phyloP scores from a whole-genome alignment of 2,888 invertebrate genomes.

The Caenorhabditis virilis region DNA sequence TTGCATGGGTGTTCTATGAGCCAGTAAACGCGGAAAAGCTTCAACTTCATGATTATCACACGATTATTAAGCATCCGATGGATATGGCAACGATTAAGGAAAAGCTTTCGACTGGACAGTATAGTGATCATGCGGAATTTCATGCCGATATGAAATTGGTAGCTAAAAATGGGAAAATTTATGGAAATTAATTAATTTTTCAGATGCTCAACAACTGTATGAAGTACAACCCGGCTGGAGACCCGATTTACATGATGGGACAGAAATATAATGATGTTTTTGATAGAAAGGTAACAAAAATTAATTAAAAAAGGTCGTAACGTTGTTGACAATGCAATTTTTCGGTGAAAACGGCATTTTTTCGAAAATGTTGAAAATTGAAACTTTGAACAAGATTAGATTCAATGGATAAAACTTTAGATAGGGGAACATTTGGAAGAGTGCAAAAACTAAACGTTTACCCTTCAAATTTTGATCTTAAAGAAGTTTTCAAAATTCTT shows the following conservation, averaged over 20 bases:
- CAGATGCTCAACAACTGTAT: constrained; percentile 76
- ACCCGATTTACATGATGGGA: constrained; percentile 44
- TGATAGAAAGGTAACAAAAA: constrained; percentile 11
- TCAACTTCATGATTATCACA: constrained; percentile 94
- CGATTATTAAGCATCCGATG: constrained; percentile 97
- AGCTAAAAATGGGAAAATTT: neutral
- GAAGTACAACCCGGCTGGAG: constrained; percentile 56
- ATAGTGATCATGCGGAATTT: constrained; percentile 89
- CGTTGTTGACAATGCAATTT: no score
- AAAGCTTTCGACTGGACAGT: constrained; percentile 84
- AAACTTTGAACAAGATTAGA: no score
- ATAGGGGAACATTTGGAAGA: no score
- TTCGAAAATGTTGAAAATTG: no score
- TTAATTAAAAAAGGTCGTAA: no score
- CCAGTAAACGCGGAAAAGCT: constrained; percentile 94
- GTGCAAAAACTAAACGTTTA: no score
- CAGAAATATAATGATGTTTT: constrained; percentile 42
- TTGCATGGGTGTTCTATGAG: constrained; percentile 98
- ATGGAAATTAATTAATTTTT: neutral
- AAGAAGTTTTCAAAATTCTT: no score
- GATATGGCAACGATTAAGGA: constrained; percentile 94
- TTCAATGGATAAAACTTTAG: no score
- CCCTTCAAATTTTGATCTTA: no score
- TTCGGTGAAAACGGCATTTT: no score
- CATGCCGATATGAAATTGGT: constrained; percentile 80